A percentile compares a stretch with the other conserved stretches of the same genome.
Evolutionary conservation across 2,888 invertebrate species (phyloP).

Genomic region (Polydrusus cervinus): DNA sequence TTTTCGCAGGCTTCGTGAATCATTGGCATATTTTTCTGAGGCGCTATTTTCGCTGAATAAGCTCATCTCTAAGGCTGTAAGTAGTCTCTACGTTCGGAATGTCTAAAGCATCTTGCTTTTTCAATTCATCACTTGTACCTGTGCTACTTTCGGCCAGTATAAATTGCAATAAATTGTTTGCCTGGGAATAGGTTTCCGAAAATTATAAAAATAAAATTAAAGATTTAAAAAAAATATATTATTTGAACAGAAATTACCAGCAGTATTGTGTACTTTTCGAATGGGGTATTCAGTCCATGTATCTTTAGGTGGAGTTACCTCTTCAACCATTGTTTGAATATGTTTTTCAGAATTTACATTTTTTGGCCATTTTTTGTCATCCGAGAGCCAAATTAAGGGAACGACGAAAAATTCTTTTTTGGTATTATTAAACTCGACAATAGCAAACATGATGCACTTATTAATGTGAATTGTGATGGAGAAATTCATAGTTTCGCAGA

Average conservation of each 20-base stretch:
- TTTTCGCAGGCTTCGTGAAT: neutral
- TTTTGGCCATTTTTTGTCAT: neutral
- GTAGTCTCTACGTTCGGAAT: neutral
- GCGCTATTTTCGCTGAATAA: neutral
- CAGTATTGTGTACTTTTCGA: neutral
- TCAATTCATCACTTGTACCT: neutral
- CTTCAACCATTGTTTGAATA: neutral
- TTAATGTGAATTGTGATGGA: neutral
- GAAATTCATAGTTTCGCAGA: no score
- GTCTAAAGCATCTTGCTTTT: neutral
- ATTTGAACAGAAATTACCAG: neutral
- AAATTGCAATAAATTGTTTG: neutral
- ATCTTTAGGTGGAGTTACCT: neutral
- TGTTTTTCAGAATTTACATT: neutral
- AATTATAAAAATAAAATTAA: neutral
- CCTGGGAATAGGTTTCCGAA: conserved; percentile 1
- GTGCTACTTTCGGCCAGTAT: neutral
- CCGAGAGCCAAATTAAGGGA: neutral
- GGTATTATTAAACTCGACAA: neutral
- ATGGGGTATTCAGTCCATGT: neutral
- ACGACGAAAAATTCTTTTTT: conserved; percentile 2
- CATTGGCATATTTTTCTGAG: neutral
- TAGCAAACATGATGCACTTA: neutral
- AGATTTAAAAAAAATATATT: neutral
- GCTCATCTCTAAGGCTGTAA: no score